phyloP scores from a whole-genome alignment of 2,797 vertebrate genomes.

The Paedocypris micromegethes region DNA sequence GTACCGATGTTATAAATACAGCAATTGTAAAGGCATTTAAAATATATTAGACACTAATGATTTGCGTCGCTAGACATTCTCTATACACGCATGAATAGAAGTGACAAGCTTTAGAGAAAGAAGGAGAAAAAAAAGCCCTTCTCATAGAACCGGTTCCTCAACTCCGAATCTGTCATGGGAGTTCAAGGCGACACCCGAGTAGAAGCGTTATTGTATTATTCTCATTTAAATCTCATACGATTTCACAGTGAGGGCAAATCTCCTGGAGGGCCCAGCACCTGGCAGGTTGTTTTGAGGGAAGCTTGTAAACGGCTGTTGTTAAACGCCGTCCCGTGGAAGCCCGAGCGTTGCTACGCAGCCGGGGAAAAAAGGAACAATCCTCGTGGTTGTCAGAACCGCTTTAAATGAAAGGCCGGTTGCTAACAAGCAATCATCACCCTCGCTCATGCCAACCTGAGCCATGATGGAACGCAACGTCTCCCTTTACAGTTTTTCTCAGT shows the following conservation, averaged over 20 bases:
- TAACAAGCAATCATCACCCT: conserved; percentile 67
- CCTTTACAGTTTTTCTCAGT: too few relatives aligned
- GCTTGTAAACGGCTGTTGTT: conserved; percentile 81
- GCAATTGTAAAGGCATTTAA: too few relatives aligned
- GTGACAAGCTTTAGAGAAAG: conserved; percentile 8
- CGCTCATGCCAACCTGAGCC: conserved; percentile 61
- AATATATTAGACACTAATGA: too few relatives aligned
- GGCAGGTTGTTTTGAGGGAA: conserved; percentile 78
- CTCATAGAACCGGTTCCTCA: conserved; percentile 67
- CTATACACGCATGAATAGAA: conserved; percentile 5
- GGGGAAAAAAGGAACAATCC: conserved; percentile 65
- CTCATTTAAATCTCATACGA: conserved; percentile 75
- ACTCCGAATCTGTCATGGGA: conserved; percentile 69
- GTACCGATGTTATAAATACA: too few relatives aligned
- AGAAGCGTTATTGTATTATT: conserved; percentile 61
- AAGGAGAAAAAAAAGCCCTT: conserved; percentile 15
- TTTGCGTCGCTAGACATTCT: conserved; percentile 6
- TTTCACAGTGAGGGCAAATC: conserved; percentile 63
- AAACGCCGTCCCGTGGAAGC: conserved; percentile 59
- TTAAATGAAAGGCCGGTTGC: conserved; percentile 69
- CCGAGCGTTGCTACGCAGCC: conserved; percentile 55
- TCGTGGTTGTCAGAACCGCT: conserved; percentile 87
- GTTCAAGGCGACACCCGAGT: conserved; percentile 64
- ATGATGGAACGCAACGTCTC: neutral
- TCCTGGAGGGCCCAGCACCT: conserved; percentile 71